A percentile compares a stretch with the other conserved stretches of the same genome.
phyloP scores from a whole-genome alignment of 92 coral and sea anemone genomes.

The Pocillopora meandrina region DNA sequence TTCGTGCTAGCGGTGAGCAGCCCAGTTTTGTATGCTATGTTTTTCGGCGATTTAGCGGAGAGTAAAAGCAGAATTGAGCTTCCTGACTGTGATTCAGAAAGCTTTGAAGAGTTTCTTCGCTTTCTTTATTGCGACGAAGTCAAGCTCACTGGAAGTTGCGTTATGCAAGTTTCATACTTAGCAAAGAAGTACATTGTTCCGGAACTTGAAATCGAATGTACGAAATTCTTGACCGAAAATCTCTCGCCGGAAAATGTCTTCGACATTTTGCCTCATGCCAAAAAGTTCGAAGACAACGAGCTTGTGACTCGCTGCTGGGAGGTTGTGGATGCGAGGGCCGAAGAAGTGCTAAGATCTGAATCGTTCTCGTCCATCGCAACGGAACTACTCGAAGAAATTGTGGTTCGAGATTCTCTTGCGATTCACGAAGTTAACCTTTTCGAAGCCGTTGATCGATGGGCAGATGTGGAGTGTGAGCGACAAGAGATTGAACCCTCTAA shows the following conservation, averaged over 20 bases:
- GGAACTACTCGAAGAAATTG: slow-evolving; percentile 26
- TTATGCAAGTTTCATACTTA: slow-evolving; percentile 61
- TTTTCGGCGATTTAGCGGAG: slow-evolving; percentile 65
- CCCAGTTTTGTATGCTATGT: slow-evolving; percentile 76
- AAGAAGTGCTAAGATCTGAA: slow-evolving; percentile 58
- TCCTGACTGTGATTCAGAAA: slow-evolving; percentile 67
- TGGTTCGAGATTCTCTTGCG: slow-evolving; percentile 20
- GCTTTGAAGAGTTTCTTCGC: slow-evolving; percentile 65
- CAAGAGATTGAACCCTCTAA: slow-evolving; percentile 31
- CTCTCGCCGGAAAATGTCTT: slow-evolving; percentile 60
- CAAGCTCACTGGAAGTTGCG: slow-evolving; percentile 48
- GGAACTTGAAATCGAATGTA: slow-evolving; percentile 45
- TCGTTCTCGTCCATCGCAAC: slow-evolving; percentile 25
- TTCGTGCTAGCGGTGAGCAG: slow-evolving; percentile 71
- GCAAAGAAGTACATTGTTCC: slow-evolving; percentile 75
- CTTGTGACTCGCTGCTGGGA: slow-evolving; percentile 67
- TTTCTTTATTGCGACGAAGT: slow-evolving; percentile 64
- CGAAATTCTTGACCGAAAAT: slow-evolving; percentile 53
- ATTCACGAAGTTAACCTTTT: slow-evolving; percentile 46
- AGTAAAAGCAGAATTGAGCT: slow-evolving; percentile 52
- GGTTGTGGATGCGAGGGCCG: slow-evolving; percentile 49
- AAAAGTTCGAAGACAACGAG: slow-evolving; percentile 61
- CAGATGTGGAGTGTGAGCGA: slow-evolving; percentile 35
- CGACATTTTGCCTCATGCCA: slow-evolving; percentile 50
- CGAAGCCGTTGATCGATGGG: slow-evolving; percentile 61